Conservation (phyloP, 2,888 invertebrate species). For the Meloe dianella region DNA sequence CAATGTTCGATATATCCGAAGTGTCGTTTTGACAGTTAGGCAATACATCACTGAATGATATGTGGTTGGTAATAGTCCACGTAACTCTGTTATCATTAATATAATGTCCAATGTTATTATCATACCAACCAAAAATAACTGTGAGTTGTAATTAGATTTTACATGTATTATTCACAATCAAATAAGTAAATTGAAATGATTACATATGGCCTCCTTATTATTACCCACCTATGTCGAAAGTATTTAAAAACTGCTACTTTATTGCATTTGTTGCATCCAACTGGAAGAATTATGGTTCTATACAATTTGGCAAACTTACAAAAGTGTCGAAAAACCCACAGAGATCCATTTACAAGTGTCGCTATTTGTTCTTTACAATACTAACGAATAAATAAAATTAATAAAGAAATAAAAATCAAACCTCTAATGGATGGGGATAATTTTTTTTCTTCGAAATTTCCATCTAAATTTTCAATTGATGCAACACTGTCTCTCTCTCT, state of each 20-base stretch:
- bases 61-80: slow-evolving; percentile 46
- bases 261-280: slow-evolving; percentile 15
- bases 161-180: background rate
- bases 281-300: slow-evolving; percentile 14
- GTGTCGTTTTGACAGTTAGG: slow-evolving; percentile 51
- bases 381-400: background rate
- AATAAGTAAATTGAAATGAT: background rate
- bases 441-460: background rate
- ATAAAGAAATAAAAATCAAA: background rate
- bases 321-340: slow-evolving; percentile 15
- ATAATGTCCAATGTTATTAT: slow-evolving; percentile 32
- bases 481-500: too few species aligned
- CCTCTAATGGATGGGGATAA: background rate
- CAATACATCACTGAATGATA: slow-evolving; percentile 52
- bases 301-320: slow-evolving; percentile 20
- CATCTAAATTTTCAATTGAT: too few species aligned
- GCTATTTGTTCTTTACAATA: slow-evolving; percentile 8
- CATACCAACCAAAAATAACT: slow-evolving; percentile 22
- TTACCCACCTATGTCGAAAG: background rate
- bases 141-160: background rate
- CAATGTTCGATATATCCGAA: slow-evolving; percentile 48
- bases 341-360: slow-evolving; percentile 17
- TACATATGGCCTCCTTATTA: too few species aligned
- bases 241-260: background rate
- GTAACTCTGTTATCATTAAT: slow-evolving; percentile 41